phyloP scores from a whole-genome alignment of 2,888 invertebrate genomes.

The Frankliniella fusca region DNA sequence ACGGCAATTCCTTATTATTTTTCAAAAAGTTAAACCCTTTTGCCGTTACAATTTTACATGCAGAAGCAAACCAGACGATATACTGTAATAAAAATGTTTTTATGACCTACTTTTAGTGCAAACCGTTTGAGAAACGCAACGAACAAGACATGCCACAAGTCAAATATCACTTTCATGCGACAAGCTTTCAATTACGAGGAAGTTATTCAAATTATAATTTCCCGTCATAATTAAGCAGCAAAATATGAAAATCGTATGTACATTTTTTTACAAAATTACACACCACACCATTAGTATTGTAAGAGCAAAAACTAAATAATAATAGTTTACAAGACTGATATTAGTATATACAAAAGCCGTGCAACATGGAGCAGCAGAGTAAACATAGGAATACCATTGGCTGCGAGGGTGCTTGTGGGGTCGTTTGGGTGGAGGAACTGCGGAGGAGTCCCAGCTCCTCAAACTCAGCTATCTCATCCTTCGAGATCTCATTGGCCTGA shows the following conservation, averaged over 20 bases:
- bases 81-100: background rate
- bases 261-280: background rate
- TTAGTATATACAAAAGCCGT: no score
- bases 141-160: no score
- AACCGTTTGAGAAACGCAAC: background rate
- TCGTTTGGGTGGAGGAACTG: background rate
- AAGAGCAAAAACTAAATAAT: no score
- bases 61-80: background rate
- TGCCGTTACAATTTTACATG: background rate
- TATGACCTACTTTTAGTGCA: background rate
- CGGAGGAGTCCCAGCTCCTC: background rate
- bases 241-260: background rate
- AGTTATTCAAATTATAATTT: no score
- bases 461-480: background rate
- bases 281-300: background rate
- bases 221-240: no score
- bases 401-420: background rate
- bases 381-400: background rate
- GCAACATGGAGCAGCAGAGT: background rate
- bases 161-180: background rate
- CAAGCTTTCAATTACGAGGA: no score
- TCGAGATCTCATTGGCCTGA: slow-evolving; percentile 27
- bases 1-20: background rate
- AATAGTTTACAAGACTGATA: no score
- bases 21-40: background rate